Evolutionary conservation across 2,888 invertebrate genomes (phyloP), one percentile per base, ranked within the genome.

Genomic region (Homarus gammarus): DNA sequence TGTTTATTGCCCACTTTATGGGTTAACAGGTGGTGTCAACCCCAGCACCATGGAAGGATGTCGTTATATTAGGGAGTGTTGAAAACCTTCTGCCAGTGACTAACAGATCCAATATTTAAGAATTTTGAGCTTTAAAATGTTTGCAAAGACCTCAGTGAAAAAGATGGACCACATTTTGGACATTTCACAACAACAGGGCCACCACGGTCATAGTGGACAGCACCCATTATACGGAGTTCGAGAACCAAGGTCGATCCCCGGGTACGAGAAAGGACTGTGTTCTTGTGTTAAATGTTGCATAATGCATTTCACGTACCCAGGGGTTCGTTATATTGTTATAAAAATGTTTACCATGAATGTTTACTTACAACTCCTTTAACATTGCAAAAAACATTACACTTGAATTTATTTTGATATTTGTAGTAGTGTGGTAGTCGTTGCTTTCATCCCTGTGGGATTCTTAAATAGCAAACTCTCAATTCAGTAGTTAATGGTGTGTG

Each of bases 381-480:
- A 64, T 27, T 64, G 27, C 64, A 27, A 0, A n/a, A 64, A 3
- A 64, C 64, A 27, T 27, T 27, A 27, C 64, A 64, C 31, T n/a
- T 27, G 18, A 27, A 64, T 2, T 5, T 64, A 8, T 64, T 64
- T 64, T 15, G 5, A 64, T 64, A 22, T 64, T 64, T 27, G 27
- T 22, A 27, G 64, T 64, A 27, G 27, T 64, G 64, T 64, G 27
- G 64, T 64, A 27, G 27, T 64, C n/a, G 1, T 27, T 64, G 64
- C 27, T 64, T 27, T 64, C 22, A 64, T 64, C 64, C 64, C 64
- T 64, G 64, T 64, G 64, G 64, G 64, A 64, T 64, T 64, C 22
- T 27, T 64, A 56, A 27, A 27, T 27, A 64, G 64, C 64, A 64
- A 6, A 27, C 64, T 64, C 3, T 27, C 64, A 64, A 8, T 27